Base-by-base conservation (phyloP, 2,113 vertebrate species). In the Syrmaticus mikado region DNA sequence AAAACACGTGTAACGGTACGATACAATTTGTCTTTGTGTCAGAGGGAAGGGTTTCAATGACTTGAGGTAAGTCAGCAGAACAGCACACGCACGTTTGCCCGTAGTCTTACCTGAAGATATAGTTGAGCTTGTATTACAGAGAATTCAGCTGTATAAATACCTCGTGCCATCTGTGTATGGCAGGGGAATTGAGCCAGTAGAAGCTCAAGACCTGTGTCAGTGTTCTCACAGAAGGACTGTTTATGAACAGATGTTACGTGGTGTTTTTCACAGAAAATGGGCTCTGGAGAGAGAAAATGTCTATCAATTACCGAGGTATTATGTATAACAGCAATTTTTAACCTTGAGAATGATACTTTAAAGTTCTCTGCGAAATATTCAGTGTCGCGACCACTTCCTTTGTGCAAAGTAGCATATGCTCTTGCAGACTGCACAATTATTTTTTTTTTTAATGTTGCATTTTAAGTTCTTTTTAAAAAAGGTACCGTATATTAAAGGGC, bases 161-260 rank as follows among this genome's bases (percentile, higher is more conserved):
- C 95, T 95, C 89, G 64, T 95, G 97, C 99, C 99, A 99, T 99
- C 99, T 99, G 99, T 98, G 97, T 99, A 97, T 97, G 97, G 97
- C 98, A 97, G 97, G 99, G 99, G 99, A 99, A 99, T 99, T 99
- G 98, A 98, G 98, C 98, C 96, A 91, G 97, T 98, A 95, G 97
- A 97, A 97, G 98, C 97, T 97, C 95, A 98, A 97, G 97, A 98
- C 98, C 98, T 94, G 97, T 99, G 99, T 99, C 99, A 99, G 98
- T 98, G 97, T 97, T 97, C 97, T 98, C 98, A 98, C 98, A 98
- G 98, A 99, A 99, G 98, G 99, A 98, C 98, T 98, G 98, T 99
- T 99, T 98, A 98, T 98, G 99, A 99, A 99, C 99, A 99, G 99
- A 99, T 99, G 99, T 99, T 99, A 98, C 91, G 98, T 97, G 98